A percentile compares a stretch with the other conserved stretches of the same genome.
phyloP scores from a whole-genome alignment of 1,140 invertebrate genomes.

The Asbolus verrucosus region DNA sequence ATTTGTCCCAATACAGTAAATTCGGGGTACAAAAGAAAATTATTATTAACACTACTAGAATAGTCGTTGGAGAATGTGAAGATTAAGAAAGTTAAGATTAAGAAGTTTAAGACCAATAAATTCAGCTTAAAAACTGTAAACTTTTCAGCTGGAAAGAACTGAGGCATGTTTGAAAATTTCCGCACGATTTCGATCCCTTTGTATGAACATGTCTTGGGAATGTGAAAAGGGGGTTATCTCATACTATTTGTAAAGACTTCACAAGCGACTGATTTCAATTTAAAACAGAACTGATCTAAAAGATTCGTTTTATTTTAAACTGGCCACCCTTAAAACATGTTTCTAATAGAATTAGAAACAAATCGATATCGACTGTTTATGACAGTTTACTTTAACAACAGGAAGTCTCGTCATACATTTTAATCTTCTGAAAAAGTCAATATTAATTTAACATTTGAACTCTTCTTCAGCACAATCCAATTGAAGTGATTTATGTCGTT shows the following conservation, averaged over 20 bases:
- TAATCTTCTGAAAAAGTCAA: conserved; percentile 39
- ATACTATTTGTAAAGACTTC: neutral
- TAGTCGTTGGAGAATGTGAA: neutral
- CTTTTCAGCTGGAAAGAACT: too few species aligned
- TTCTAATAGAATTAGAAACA: neutral
- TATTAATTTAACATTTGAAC: conserved; percentile 43
- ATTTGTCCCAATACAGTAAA: neutral
- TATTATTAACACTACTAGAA: neutral
- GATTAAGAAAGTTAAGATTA: too few species aligned
- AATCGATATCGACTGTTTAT: conserved; percentile 7
- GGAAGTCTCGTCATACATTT: conserved; percentile 43
- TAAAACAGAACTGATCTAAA: too few species aligned
- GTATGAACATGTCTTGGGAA: neutral
- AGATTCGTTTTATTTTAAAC: too few species aligned
- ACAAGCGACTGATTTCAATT: neutral
- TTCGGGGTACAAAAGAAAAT: neutral
- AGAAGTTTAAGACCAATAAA: too few species aligned
- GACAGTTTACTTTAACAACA: conserved; percentile 42
- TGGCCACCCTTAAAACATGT: neutral
- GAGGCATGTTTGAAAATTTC: neutral
- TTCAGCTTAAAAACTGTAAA: too few species aligned
- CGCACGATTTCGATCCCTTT: neutral
- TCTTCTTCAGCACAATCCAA: conserved; percentile 35
- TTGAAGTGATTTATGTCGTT: conserved; percentile 36
- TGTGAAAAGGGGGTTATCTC: too few species aligned